Evolutionary conservation across 2,113 vertebrate species (phyloP).

Genomic region (Cephalopterus ornatus): DNA sequence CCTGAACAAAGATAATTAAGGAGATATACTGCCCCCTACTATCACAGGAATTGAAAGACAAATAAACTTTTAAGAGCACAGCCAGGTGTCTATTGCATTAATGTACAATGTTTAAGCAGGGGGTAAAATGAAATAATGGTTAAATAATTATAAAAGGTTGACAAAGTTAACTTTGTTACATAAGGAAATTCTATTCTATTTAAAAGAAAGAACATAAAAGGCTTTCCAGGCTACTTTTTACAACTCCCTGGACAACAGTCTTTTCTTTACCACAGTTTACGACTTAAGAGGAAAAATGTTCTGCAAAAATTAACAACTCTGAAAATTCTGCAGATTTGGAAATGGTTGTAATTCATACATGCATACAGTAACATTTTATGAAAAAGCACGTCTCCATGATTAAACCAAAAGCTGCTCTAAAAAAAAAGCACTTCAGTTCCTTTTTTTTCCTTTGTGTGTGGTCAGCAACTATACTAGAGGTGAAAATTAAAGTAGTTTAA

Average conservation of each 20-base stretch:
- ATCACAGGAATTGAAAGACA: slow-evolving; percentile 75
- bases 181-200: slow-evolving; percentile 59
- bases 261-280: neutral
- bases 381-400: neutral
- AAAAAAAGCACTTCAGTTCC: neutral
- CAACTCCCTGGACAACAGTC: slow-evolving; percentile 39
- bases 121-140: slow-evolving; percentile 73
- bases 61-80: slow-evolving; percentile 78
- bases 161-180: slow-evolving; percentile 63
- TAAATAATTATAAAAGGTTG: slow-evolving; percentile 79
- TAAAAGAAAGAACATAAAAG: slow-evolving; percentile 63
- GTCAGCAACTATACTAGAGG: neutral
- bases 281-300: neutral
- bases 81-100: slow-evolving; percentile 68
- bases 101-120: slow-evolving; percentile 60
- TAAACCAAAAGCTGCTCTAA: neutral
- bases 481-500: neutral
- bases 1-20: slow-evolving; percentile 80
- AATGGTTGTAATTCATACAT: neutral
- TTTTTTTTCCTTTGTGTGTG: neutral
- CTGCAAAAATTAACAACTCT: slow-evolving; percentile 34
- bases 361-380: neutral
- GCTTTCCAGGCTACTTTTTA: slow-evolving; percentile 55
- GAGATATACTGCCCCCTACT: slow-evolving; percentile 74
- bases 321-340: neutral